These are phyloP conservation scores for Laticauda colubrina DNA, from an alignment of 2,113 vertebrate genomes.

Conservation along the genomic window DNA sequence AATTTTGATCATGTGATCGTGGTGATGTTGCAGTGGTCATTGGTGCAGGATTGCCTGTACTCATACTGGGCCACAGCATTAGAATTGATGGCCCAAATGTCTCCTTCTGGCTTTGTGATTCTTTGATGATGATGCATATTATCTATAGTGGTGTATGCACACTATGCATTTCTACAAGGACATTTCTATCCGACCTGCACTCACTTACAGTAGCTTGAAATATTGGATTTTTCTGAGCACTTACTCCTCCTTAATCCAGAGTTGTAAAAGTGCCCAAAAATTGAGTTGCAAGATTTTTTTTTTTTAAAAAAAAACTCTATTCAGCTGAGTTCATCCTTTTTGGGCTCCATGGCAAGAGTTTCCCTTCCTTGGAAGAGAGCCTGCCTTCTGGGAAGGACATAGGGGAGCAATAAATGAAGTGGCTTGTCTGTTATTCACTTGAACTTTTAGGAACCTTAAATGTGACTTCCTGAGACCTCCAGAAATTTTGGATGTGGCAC, in stretches of 20 bases:
- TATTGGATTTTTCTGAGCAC: background rate
- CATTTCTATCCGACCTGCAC: background rate
- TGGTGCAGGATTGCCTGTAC: background rate
- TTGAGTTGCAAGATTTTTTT: background rate
- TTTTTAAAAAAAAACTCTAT: background rate
- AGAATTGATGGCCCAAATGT: background rate
- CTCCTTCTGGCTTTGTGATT: background rate
- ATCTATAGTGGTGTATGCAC: background rate
- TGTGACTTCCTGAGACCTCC: background rate
- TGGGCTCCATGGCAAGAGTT: background rate
- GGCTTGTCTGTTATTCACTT: background rate
- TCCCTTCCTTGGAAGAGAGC: background rate
- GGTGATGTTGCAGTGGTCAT: background rate
- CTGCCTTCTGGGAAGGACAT: background rate
- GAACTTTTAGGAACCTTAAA: background rate
- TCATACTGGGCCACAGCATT: background rate
- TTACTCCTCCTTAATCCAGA: background rate
- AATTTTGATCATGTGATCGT: background rate
- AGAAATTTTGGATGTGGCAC: background rate
- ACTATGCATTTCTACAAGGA: background rate
- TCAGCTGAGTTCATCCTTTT: background rate
- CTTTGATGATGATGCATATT: background rate
- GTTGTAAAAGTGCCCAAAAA: background rate
- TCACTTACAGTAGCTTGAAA: background rate
- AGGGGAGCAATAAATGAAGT: background rate